Evolutionary conservation across 1,140 invertebrate species (phyloP).

Genomic region (Papilio aristodemus): DNA sequence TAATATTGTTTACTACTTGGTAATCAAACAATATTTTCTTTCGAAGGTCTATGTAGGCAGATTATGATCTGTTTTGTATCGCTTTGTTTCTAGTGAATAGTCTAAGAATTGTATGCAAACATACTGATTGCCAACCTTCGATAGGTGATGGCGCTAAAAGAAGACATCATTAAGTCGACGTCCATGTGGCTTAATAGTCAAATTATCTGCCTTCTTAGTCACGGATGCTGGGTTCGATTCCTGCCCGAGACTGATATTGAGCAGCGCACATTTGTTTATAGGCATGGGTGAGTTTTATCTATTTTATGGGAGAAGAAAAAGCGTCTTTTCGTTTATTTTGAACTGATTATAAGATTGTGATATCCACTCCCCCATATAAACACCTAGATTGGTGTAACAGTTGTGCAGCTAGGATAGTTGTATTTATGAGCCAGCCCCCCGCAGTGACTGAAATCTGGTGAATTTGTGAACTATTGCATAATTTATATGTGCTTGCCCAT

Average conservation of each 20-base stretch:
- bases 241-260: slow-evolving; percentile 1
- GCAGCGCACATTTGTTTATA: background rate
- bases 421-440: too few relatives aligned
- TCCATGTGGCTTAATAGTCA: background rate
- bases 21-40: background rate
- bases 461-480: too few relatives aligned
- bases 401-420: too few relatives aligned
- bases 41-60: background rate
- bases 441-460: too few relatives aligned
- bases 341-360: background rate
- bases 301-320: background rate
- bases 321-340: background rate
- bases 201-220: background rate
- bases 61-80: background rate
- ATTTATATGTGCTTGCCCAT: too few relatives aligned
- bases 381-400: too few relatives aligned
- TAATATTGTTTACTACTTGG: too few relatives aligned
- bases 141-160: background rate
- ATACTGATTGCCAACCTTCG: slow-evolving; percentile 1
- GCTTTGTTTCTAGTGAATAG: background rate
- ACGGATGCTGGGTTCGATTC: slow-evolving; percentile 9
- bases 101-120: background rate
- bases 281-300: slow-evolving; percentile 5
- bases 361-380: too few relatives aligned
- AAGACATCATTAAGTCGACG: background rate